Evolutionary conservation across 2,797 vertebrate genomes (phyloP), one percentile per base, ranked within the genome.

Genomic region (Peromyscus aztecus): DNA sequence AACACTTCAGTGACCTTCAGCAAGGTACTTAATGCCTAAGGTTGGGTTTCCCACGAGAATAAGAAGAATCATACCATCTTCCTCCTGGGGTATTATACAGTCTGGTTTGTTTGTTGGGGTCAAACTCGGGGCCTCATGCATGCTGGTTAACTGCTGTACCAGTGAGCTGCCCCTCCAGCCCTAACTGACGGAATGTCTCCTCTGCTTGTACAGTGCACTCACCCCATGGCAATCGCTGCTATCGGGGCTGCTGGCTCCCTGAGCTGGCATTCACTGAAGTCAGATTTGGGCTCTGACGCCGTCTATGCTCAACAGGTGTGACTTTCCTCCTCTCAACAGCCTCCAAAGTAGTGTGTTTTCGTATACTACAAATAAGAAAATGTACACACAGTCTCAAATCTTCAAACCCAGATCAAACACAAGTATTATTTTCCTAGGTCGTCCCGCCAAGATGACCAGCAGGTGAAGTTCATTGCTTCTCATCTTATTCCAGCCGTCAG

Each of bases 341-440:
- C 57, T 76, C 73, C 37, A 63, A 80, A 24, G 4, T 31, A 16
- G 80, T 61, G 63, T 34, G 57, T 94, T 94, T 81, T 91, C 23
- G 12, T 61, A 46, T 69, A 83, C 91, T 86, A 92, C 40, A 91
- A 94, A 52, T 87, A 87, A 91, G 75, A 65, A 87, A 84, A 80
- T 17, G 86, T 55, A 34, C 19, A 19, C 24, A 46, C 21, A 67
- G 52, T 43, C 92, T 89, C 71, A 73, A 81, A 65, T 90, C 46
- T 93, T 82, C 52, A 76, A 76, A 65, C 83, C 88, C 37, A n/a
- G 76, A 82, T 87, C 65, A 81, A 81, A 80, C 37, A 80, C 34
- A 75, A 67, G 80, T 37, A 52, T 24, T 86, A 14, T 69, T 85
- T 91, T 71, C 82, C 49, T 71, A 85, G 77, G 76, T 63, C 23